Percentiles rank a stretch among this genome's conserved stretches.
phyloP scores from a whole-genome alignment of 2,113 vertebrate genomes.

The Patagioenas fasciata region DNA sequence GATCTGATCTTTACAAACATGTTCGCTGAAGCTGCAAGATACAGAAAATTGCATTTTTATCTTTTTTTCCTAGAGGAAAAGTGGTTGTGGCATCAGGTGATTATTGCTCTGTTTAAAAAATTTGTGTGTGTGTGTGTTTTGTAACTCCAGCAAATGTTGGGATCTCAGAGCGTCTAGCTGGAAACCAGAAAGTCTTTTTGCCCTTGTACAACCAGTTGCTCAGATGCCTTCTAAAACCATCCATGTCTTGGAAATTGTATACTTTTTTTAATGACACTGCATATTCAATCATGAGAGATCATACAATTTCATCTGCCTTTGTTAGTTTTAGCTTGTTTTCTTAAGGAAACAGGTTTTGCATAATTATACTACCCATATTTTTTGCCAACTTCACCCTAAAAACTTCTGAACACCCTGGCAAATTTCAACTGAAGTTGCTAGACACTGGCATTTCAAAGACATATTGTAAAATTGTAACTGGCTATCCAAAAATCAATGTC shows the following conservation, averaged over 20 bases:
- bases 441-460: background rate
- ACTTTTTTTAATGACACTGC: background rate
- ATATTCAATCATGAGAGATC: background rate
- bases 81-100: background rate
- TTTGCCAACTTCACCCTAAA: background rate
- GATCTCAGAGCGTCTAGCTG: background rate
- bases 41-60: background rate
- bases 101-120: background rate
- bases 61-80: background rate
- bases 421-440: background rate
- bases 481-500: background rate
- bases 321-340: slow-evolving; percentile 4
- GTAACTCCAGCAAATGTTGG: background rate
- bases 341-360: background rate
- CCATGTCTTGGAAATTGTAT: background rate
- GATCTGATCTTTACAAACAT: background rate
- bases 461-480: background rate
- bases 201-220: background rate
- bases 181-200: background rate
- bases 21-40: background rate
- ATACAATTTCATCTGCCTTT: background rate
- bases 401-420: background rate
- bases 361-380: background rate
- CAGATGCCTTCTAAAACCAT: background rate
- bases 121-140: background rate